Percentiles rank a stretch among this genome's conserved stretches.
Evolutionary conservation across 2,113 vertebrate genomes (phyloP).

Genomic region (Pithys albifrons): DNA sequence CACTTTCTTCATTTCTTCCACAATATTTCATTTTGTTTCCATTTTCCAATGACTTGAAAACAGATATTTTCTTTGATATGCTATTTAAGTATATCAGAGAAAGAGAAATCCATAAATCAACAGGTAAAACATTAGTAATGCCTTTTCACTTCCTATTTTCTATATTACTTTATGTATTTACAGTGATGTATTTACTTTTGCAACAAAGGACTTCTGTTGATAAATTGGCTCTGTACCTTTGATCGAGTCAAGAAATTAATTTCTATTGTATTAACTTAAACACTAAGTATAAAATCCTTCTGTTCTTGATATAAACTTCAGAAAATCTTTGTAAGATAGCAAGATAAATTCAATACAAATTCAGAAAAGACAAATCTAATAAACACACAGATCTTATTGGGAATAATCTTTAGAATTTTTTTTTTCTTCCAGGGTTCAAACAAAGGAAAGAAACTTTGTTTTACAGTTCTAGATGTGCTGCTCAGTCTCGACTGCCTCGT

Average conservation of each 20-base stretch:
- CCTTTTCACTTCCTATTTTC: not conserved
- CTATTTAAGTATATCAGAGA: not conserved
- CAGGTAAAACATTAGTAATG: not conserved
- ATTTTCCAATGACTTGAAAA: not conserved
- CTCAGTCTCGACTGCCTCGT: accelerated
- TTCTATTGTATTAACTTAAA: not conserved
- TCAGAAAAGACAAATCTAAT: not conserved
- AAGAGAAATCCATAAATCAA: not conserved
- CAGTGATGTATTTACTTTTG: not conserved
- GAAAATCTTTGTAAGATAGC: not conserved
- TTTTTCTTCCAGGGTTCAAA: not conserved
- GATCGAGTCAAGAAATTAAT: not conserved
- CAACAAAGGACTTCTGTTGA: not conserved
- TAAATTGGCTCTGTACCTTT: not conserved
- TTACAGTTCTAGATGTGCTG: not conserved
- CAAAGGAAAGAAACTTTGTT: not conserved
- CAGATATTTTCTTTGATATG: not conserved
- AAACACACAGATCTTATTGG: accelerated
- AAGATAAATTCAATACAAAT: not conserved
- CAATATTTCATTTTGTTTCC: not conserved
- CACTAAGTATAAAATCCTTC: not conserved
- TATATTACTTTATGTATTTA: not conserved
- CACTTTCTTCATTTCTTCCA: not conserved
- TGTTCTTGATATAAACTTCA: not conserved
- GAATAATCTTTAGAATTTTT: not conserved